Evolutionary conservation across 2,113 vertebrate genomes (phyloP), one percentile per base, ranked within the genome.

Genomic region (Cyphomyrus plagiostoma): DNA sequence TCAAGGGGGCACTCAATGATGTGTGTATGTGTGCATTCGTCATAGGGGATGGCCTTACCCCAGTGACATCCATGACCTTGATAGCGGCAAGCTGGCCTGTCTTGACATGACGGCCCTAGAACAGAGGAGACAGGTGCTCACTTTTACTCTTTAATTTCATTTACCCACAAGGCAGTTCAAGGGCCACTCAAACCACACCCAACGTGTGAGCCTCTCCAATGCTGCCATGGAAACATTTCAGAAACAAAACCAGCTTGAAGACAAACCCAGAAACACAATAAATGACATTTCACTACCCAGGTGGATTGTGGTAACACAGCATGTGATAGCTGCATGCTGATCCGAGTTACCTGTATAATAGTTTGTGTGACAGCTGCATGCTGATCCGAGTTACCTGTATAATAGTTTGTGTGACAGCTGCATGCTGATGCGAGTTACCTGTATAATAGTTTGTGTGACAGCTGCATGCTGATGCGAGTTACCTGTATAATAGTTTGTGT

Each of bases 11-110:
- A 89, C 45, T 74, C 17, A 3, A 2, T 13, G 9, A 53, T 35
- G 26, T 3, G 15, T 17, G 50, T 17, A 2, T 45, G 19, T 4
- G 56, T 62, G 87, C 3, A 2, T 15, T 13, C 13, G 42, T 45
- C 74, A 90, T 35, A 50, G 50, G 70, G 88, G 74, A 62, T 91
- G 91, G 95, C 92, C 89, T 97, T 96, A 99, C 98, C 96, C 98
- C 98, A 35, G 98, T 99, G 96, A 99, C 98, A 86, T 99, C 98
- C 98, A 99, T 99, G 95, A 99, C 98, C 93, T 99, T 99, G 95
- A 99, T 99, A 88, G 98, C 98, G 92, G 98, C 98, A 4, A 99
- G 98, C 95, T 99, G 98, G 49, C 98, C 98, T 0, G 98, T 99
- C 95, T 99, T 99, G 94, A 99, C 98, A 97, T 99, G 98, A 90